Evolutionary conservation across 2,113 vertebrate species (phyloP).

Genomic region (Andinoacara biseriatus): DNA sequence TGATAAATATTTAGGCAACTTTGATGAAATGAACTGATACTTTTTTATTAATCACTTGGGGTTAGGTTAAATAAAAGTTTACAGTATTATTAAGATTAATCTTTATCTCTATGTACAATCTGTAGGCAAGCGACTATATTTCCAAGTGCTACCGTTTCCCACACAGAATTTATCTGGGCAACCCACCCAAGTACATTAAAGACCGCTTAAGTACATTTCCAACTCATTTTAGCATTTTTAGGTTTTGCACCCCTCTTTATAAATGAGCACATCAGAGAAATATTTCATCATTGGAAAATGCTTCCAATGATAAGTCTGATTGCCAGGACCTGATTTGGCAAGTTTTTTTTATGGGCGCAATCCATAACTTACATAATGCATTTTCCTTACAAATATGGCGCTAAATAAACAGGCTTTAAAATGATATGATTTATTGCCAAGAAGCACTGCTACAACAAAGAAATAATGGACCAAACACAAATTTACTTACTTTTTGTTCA

Average conservation of each 20-base stretch:
- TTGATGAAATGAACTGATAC: neutral
- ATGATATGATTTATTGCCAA: too few relatives aligned
- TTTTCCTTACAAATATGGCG: too few relatives aligned
- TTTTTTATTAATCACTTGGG: neutral
- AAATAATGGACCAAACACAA: too few relatives aligned
- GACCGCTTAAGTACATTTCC: too few relatives aligned
- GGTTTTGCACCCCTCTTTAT: neutral
- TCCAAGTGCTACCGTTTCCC: neutral
- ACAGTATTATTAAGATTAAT: neutral
- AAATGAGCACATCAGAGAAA: neutral
- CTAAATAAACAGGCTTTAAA: too few relatives aligned
- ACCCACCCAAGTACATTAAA: neutral
- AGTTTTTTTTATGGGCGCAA: too few relatives aligned
- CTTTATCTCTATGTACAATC: neutral
- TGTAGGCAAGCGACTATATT: neutral
- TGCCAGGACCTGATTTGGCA: too few relatives aligned
- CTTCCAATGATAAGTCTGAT: too few relatives aligned
- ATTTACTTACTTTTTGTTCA: too few relatives aligned
- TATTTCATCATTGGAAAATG: too few relatives aligned
- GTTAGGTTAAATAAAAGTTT: neutral
- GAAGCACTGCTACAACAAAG: too few relatives aligned
- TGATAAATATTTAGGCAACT: neutral
- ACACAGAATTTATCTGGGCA: neutral
- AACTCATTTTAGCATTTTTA: neutral
- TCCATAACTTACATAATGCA: too few relatives aligned